Percentiles rank a stretch among this genome's conserved stretches.
Conservation (phyloP, 2,113 vertebrate genomes). For the Mustelus asterias region DNA sequence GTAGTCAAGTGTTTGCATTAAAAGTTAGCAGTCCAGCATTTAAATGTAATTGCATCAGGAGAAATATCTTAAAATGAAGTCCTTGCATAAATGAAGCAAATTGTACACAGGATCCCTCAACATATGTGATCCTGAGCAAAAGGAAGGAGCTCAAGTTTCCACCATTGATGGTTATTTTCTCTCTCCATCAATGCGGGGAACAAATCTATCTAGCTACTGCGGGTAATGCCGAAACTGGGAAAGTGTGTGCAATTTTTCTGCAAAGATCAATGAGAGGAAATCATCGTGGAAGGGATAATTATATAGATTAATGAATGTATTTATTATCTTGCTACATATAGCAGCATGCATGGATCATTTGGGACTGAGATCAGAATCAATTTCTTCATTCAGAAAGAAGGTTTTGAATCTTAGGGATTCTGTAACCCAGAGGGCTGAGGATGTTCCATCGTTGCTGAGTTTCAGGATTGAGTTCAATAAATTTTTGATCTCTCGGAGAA, state of each 20-base stretch:
- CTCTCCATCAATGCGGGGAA: neutral
- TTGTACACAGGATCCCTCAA: too few relatives aligned
- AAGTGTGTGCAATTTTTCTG: neutral
- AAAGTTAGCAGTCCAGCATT: too few relatives aligned
- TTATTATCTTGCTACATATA: neutral
- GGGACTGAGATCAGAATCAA: neutral
- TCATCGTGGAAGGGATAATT: neutral
- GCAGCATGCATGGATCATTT: neutral
- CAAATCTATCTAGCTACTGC: neutral
- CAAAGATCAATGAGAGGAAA: neutral
- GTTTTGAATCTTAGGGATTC: neutral
- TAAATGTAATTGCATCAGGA: too few relatives aligned
- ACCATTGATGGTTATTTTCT: neutral
- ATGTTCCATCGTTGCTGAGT: neutral
- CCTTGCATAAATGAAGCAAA: too few relatives aligned
- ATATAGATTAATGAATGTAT: neutral
- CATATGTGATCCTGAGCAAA: neutral
- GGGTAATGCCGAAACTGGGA: neutral
- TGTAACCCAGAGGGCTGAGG: neutral
- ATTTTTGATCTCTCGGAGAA: neutral
- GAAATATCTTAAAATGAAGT: too few relatives aligned
- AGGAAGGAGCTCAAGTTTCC: neutral
- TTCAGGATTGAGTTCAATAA: neutral
- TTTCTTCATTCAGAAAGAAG: neutral
- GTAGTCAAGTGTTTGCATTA: too few relatives aligned